Percentiles rank a stretch among this genome's conserved stretches.
Evolutionary conservation across 2,888 invertebrate species (phyloP).

Genomic region (Priocnemis perturbator): DNA sequence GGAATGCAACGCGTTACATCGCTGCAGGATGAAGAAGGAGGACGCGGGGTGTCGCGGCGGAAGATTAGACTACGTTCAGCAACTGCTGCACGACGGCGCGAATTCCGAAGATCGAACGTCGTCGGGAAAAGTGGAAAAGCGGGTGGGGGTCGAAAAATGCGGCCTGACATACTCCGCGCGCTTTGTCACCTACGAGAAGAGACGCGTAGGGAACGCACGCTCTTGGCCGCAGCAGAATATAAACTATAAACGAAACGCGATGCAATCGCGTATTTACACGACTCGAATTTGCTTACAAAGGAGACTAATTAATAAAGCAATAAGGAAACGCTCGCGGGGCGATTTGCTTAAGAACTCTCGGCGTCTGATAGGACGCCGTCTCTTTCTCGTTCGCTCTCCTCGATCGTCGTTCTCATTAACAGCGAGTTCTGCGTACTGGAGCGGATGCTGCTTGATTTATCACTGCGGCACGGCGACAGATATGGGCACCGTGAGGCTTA

Average conservation of each 20-base stretch:
- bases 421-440: constrained; percentile 15
- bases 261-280: constrained; percentile 1
- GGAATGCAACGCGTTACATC: constrained; percentile 65
- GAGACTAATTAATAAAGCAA: background rate
- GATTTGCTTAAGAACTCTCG: no score
- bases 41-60: background rate
- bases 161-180: background rate
- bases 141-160: constrained; percentile 2
- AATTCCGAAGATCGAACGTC: background rate
- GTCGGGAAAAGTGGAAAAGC: constrained; percentile 17
- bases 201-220: background rate
- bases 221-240: no score
- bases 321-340: background rate
- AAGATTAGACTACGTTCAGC: no score
- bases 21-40: constrained; percentile 29
- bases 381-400: constrained; percentile 5
- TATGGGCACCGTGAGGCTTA: constrained; percentile 43
- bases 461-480: constrained; percentile 40
- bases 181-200: background rate
- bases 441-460: constrained; percentile 52
- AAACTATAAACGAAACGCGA: background rate
- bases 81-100: no score
- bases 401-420: constrained; percentile 38
- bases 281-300: background rate
- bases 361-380: constrained; percentile 1